Conservation (phyloP, 1,140 invertebrate species). For the Augochlora pura region DNA sequence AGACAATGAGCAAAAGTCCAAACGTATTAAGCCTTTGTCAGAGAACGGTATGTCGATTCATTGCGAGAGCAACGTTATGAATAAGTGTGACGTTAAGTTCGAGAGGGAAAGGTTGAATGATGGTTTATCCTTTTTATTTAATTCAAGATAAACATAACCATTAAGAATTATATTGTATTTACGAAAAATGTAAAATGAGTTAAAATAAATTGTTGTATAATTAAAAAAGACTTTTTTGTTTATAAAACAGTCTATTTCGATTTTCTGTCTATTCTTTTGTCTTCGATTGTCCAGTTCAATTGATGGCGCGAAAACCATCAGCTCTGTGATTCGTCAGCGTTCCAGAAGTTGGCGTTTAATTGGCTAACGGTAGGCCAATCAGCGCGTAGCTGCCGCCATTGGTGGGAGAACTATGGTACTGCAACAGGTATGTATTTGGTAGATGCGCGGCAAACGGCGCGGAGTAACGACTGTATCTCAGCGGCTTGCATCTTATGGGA, state of each 20-base stretch:
- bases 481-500: not conserved
- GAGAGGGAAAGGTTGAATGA: not conserved
- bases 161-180: not conserved
- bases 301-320: not conserved
- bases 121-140: not conserved
- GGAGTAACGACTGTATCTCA: slow-evolving; percentile 16
- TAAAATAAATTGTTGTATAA: not conserved
- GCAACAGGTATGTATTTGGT: slow-evolving; percentile 31
- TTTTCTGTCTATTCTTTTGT: too few species aligned
- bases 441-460: slow-evolving; percentile 66
- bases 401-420: slow-evolving; percentile 13
- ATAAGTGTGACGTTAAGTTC: not conserved
- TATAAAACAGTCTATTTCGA: too few species aligned
- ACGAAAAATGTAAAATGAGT: not conserved
- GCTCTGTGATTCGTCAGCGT: not conserved
- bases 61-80: not conserved
- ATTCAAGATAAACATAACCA: not conserved
- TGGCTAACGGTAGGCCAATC: not conserved
- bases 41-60: slow-evolving; percentile 2
- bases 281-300: not conserved
- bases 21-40: slow-evolving; percentile 27
- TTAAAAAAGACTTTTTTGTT: too few species aligned
- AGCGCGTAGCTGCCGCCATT: not conserved
- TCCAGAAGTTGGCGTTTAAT: not conserved
- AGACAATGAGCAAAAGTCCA: slow-evolving; percentile 6